Conservation (phyloP, 2,888 invertebrate species). For the Oscheius sp. region DNA sequence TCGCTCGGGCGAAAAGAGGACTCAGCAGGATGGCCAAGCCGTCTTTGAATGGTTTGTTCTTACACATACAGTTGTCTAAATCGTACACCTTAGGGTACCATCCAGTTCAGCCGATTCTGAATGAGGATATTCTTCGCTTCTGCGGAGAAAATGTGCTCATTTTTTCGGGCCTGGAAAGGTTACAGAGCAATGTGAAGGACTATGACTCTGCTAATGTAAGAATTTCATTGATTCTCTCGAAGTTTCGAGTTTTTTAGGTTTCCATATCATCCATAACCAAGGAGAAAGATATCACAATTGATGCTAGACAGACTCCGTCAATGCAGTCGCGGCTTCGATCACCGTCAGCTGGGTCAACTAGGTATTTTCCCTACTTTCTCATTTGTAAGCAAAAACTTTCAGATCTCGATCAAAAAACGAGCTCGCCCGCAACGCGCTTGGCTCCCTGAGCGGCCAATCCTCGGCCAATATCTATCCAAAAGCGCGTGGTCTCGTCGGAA, state of each 20-base stretch:
- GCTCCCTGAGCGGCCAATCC: slow-evolving; percentile 29
- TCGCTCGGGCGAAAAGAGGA: slow-evolving; percentile 47
- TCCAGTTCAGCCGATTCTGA: slow-evolving; percentile 45
- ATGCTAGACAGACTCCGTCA: slow-evolving; percentile 27
- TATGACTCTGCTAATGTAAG: slow-evolving; percentile 39
- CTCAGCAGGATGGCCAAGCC: slow-evolving; percentile 43
- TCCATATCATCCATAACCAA: neutral
- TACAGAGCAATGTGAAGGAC: slow-evolving; percentile 43
- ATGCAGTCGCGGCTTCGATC: slow-evolving; percentile 31
- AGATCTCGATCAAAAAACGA: slow-evolving; percentile 71
- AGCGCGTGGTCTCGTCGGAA: slow-evolving; percentile 52
- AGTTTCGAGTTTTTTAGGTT: neutral
- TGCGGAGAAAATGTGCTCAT: slow-evolving; percentile 68
- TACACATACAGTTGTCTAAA: neutral
- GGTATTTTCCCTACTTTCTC: neutral
- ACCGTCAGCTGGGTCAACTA: slow-evolving; percentile 19
- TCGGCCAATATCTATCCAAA: slow-evolving; percentile 46
- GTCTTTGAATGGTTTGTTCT: slow-evolving; percentile 44
- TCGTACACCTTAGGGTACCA: neutral
- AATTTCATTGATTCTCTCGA: neutral
- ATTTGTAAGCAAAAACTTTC: slow-evolving; percentile 19
- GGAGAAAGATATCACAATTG: slow-evolving; percentile 28
- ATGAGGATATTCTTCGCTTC: slow-evolving; percentile 67
- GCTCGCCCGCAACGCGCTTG: slow-evolving; percentile 71
- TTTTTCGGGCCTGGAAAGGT: slow-evolving; percentile 59